Conservation (phyloP, 1,140 invertebrate genomes). For the Drosophila sproati region DNA sequence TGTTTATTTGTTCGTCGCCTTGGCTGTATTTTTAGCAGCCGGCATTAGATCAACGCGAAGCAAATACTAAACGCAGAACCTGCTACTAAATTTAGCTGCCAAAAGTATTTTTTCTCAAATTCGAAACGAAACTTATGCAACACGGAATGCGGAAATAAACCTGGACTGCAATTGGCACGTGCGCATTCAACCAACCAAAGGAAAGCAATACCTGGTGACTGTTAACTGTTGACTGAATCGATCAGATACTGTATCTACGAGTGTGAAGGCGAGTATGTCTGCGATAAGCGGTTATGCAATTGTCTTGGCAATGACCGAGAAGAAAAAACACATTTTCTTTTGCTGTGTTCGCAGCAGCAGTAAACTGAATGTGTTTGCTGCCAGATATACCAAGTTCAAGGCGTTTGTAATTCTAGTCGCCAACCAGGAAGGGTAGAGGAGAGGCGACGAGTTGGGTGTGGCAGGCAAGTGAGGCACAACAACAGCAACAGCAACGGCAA, state of each 20-base stretch:
- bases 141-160: not conserved
- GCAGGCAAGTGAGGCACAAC: not conserved
- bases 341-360: not conserved
- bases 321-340: slow-evolving; percentile 16
- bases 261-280: slow-evolving; percentile 5
- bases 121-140: slow-evolving; percentile 55
- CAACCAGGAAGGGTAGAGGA: not conserved
- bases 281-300: slow-evolving; percentile 64
- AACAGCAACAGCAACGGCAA: no score
- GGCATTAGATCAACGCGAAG: slow-evolving; percentile 65
- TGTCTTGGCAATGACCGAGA: slow-evolving; percentile 67
- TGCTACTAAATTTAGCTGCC: slow-evolving; percentile 68
- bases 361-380: not conserved
- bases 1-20: slow-evolving; percentile 52
- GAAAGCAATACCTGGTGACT: not conserved
- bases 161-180: slow-evolving; percentile 7
- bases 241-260: slow-evolving; percentile 34
- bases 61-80: slow-evolving; percentile 5
- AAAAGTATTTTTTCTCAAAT: slow-evolving; percentile 8
- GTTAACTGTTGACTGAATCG: not conserved
- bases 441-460: not conserved
- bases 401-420: slow-evolving; percentile 3
- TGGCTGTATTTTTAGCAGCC: slow-evolving; percentile 74
- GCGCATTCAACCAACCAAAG: slow-evolving; percentile 26
- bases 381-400: slow-evolving; percentile 50